Conservation (phyloP, 2,797 vertebrate genomes). For the Phalloptychus januarius region DNA sequence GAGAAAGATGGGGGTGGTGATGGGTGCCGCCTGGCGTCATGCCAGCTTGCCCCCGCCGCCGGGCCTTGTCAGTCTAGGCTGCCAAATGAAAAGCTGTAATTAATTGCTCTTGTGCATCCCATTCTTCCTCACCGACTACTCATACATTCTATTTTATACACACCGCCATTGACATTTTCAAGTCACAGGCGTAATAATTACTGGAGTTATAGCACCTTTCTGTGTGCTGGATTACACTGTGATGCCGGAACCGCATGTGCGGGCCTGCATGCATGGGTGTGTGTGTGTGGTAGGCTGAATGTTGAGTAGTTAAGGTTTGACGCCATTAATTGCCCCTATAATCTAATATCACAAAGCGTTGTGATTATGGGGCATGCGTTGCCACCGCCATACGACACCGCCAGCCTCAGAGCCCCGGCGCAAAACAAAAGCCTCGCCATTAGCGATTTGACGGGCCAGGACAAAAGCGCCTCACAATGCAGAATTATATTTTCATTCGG, state of each 20-base stretch:
- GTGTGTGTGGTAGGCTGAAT: conserved; percentile 81
- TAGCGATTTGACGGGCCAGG: conserved; percentile 91
- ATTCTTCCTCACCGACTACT: conserved; percentile 82
- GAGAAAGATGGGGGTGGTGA: conserved; percentile 57
- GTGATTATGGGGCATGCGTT: conserved; percentile 82
- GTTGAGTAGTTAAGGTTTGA: conserved; percentile 91
- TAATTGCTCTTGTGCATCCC: conserved; percentile 89
- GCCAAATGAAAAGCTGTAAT: conserved; percentile 92
- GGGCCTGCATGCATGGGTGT: conserved; percentile 32
- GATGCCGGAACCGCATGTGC: conserved; percentile 67
- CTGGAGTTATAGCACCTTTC: conserved; percentile 94
- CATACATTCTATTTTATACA: conserved; percentile 87
- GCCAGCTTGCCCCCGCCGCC: conserved; percentile 77
- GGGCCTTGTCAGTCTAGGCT: conserved; percentile 78
- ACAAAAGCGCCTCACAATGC: conserved; percentile 89
- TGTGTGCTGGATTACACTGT: conserved; percentile 83
- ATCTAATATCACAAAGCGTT: conserved; percentile 95
- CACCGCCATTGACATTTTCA: conserved; percentile 90
- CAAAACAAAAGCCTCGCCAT: conserved; percentile 87
- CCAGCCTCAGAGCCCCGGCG: conserved; percentile 82
- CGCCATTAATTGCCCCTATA: conserved; percentile 98
- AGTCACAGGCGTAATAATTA: conserved; percentile 92
- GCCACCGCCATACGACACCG: conserved; percentile 85
- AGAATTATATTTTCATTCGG: conserved; percentile 95
- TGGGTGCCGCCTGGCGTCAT: conserved; percentile 70